Evolutionary conservation across 2,797 vertebrate species (phyloP).

Genomic region (Hapalemur alaotrensis): DNA sequence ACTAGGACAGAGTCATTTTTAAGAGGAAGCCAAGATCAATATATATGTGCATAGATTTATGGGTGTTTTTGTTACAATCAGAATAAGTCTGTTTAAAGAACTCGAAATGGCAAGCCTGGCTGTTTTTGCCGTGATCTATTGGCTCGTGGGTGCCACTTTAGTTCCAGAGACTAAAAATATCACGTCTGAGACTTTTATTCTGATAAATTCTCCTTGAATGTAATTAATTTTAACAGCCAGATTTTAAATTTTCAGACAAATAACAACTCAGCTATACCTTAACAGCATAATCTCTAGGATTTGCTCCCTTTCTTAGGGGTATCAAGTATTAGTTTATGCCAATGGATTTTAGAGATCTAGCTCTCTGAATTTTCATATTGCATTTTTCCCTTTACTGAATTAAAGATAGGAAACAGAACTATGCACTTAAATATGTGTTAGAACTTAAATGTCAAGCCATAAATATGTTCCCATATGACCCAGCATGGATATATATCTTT

Average conservation of each 20-base stretch:
- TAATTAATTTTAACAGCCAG: slow-evolving; percentile 68
- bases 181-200: slow-evolving; percentile 60
- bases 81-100: slow-evolving; percentile 85
- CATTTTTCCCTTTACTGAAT: not conserved
- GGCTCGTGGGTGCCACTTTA: slow-evolving; percentile 57
- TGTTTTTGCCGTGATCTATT: slow-evolving; percentile 73
- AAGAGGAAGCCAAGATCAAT: slow-evolving; percentile 88
- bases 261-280: slow-evolving; percentile 11
- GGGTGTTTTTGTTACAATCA: slow-evolving; percentile 87
- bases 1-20: slow-evolving; percentile 89
- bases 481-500: not conserved
- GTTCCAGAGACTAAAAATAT: slow-evolving; percentile 71
- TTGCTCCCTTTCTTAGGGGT: not conserved
- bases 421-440: not conserved
- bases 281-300: not conserved
- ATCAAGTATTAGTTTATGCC: not conserved
- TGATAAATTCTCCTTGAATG: slow-evolving; percentile 65
- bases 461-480: fast-evolving
- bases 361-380: not conserved
- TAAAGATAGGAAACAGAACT: not conserved
- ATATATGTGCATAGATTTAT: slow-evolving; percentile 91
- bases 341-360: not conserved
- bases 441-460: not conserved
- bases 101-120: slow-evolving; percentile 77
- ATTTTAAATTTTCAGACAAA: slow-evolving; percentile 64